Base-by-base conservation (phyloP, 1,140 invertebrate genomes). In the Sarcophaga peregrina region DNA sequence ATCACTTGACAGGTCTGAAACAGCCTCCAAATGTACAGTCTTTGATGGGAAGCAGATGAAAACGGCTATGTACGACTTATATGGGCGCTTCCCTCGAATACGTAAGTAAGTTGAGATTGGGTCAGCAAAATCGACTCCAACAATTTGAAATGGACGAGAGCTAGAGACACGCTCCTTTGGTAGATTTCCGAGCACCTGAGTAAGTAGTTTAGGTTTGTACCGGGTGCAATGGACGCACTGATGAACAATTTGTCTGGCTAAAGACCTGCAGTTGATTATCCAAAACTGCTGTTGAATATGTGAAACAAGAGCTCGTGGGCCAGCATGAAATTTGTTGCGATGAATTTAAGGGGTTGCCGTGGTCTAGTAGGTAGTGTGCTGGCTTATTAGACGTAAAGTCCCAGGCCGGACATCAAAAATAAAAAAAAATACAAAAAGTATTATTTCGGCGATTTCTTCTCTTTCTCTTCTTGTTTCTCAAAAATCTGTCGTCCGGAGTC, bases 21-120 rank as follows among this genome's bases (percentile, higher is more conserved):
- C 80, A 68, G 0, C n/a, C 48, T 82, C 81, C 11, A 74, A 8
- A 50, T 82, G 81, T 0, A 82, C 68, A 7, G 58, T 37, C 73
- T 82, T 76, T 5, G 82, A 13, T 1, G 73, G 0, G 8, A 87
- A 75, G 74, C 85, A 87, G 0, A 85, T 73, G 47, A 87, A 87
- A 0, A 86, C 62, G 0, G 72, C 20, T 15, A 86, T 73, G 17
- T 84, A 87, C 1, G 72, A 47, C 13, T 84, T 84, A 8, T 52
- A 50, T 11, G 83, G 81, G 11, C 6, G 13, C 37, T 84, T 84
- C 1, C 83, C 81, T 47, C 83, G 80, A 78, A 82, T 80, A 7
- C 52, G 10, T 13, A 81, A 17, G 17, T 82, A 73, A 1, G 81
- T 84, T 5, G 20, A 25, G 7, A 84, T 58, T 1, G 78, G 83